Base-by-base conservation (phyloP, 1,140 invertebrate species). In the Heliothis subflexa region DNA sequence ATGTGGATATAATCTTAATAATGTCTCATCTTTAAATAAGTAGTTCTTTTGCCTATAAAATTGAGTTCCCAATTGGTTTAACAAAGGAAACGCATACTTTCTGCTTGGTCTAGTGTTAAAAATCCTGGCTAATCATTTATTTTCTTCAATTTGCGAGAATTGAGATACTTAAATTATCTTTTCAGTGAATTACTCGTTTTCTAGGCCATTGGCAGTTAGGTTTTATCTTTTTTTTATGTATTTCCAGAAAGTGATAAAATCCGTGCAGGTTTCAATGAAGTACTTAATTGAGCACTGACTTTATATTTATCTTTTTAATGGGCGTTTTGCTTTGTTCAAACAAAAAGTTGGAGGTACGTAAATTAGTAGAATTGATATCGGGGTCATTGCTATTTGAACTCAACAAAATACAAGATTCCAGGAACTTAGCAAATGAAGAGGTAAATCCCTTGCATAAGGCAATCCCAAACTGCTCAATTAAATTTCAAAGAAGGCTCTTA, bases 81-180 rank as follows among this genome's bases (percentile, higher is more conserved):
- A 10, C 54, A 14, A 55, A 16, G 18, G 16, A 55, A 55, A 14
- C 7, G 16, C n/a, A 18, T 14, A 55, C 54, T 16, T 18, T 55
- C 54, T 7, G n/a, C 10, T 55, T 55, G n/a, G 59, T 2, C n/a
- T 16, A 16, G 10, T 64, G 14, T n/a, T n/a, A 28, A 18, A 25
- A 18, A 2, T 2, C 40, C 16, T 66, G 11, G 3, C 61, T 11
- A 21, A 47, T 16, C 2, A 45, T 13, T 47, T n/a, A 3, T 66
- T 25, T 47, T 18, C n/a, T 11, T 47, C 62, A 66, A 47, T 66
- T 66, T 21, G 40, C 18, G 16, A 40, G 62, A 47, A 66, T 18
- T 14, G 40, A 66, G 62, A 66, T 47, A n/a, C n/a, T n/a, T n/a
- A 66, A 66, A 66, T 66, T 64, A 47, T 18, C 16, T 66, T 47